These are phyloP conservation scores for Philaenus spumarius DNA, from an alignment of 1,140 invertebrate genomes.

Conservation along the genomic window DNA sequence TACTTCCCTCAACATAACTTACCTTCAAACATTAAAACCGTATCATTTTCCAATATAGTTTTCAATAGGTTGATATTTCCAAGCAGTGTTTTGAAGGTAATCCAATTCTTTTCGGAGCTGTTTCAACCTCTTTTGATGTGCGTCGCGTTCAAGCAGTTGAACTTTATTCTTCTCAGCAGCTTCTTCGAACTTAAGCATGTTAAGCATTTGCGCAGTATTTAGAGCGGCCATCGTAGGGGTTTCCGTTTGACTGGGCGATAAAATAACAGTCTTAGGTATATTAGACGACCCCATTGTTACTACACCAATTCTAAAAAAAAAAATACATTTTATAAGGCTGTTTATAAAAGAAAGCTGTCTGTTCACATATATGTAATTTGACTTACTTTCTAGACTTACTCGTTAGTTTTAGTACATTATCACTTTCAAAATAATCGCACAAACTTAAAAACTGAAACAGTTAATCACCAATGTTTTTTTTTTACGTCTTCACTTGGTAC, in stretches of 20 bases:
- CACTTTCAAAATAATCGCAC: no score
- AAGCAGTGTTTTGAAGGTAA: slow-evolving; percentile 41
- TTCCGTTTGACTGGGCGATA: slow-evolving; percentile 16
- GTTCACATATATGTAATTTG: no score
- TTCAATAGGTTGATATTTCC: slow-evolving; percentile 43
- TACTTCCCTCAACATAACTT: background rate
- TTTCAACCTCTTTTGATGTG: slow-evolving; percentile 41
- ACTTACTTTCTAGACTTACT: no score
- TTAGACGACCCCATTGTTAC: background rate
- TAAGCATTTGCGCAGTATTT: background rate
- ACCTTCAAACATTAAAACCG: background rate
- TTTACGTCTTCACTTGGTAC: no score
- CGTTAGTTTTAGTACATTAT: no score
- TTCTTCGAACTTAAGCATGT: slow-evolving; percentile 17
- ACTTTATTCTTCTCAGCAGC: slow-evolving; percentile 9
- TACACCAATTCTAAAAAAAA: no score
- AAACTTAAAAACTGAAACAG: no score
- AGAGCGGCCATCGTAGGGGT: background rate
- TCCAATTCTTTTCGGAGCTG: slow-evolving; percentile 41
- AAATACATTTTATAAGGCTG: no score
- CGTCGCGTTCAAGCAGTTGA: slow-evolving; percentile 29
- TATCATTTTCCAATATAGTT: slow-evolving; percentile 41
- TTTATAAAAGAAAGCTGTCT: no score
- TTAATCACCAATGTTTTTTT: no score
- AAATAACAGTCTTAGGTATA: slow-evolving; percentile 18